Evolutionary conservation across 2,113 vertebrate genomes (phyloP).

Genomic region (Triplophysa rosa): DNA sequence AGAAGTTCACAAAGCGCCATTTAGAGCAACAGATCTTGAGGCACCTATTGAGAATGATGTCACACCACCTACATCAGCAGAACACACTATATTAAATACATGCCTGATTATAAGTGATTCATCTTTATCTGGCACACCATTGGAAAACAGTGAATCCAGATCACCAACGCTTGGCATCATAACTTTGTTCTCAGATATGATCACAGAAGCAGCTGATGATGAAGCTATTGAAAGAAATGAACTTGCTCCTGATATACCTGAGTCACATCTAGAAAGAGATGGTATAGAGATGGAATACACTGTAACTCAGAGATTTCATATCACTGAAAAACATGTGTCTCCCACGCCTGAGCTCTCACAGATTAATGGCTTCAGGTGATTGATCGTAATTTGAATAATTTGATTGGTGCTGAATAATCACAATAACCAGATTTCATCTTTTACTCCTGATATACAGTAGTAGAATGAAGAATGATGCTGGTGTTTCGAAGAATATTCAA

Average conservation of each 20-base stretch:
- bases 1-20: background rate
- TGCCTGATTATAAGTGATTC: conserved; percentile 1
- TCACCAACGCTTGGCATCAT: background rate
- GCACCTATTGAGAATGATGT: background rate
- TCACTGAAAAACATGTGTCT: conserved; percentile 1
- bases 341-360: conserved; percentile 19
- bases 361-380: conserved; percentile 50
- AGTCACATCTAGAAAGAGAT: background rate
- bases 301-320: background rate
- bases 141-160: background rate
- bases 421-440: background rate
- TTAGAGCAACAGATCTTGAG: background rate
- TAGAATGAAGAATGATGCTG: background rate
- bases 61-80: conserved; percentile 1
- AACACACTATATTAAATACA: background rate
- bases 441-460: background rate
- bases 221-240: conserved; percentile 14
- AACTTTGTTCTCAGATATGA: background rate
- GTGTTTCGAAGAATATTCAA: background rate
- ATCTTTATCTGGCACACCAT: conserved; percentile 5
- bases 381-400: background rate
- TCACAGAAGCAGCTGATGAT: background rate
- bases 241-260: background rate
- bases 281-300: background rate
- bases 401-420: background rate